Percentiles rank a stretch among this genome's conserved stretches.
These are phyloP conservation scores for Xiphydria camelus DNA, from an alignment of 2,888 invertebrate species.

Conservation along the genomic window DNA sequence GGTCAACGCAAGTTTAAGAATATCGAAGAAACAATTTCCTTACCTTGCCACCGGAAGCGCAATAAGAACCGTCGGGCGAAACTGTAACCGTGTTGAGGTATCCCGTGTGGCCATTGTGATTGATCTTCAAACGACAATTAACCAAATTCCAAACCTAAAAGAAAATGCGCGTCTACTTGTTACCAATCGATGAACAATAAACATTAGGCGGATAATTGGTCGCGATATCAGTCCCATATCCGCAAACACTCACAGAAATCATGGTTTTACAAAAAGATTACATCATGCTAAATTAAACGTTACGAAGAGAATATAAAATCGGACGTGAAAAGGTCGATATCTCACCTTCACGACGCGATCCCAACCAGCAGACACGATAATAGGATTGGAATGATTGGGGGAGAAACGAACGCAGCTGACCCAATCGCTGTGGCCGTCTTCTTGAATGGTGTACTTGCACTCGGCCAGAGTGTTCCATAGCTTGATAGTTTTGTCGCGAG, in stretches of 20 bases:
- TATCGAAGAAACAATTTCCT: no score
- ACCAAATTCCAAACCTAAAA: slow-evolving; percentile 94
- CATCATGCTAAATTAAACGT: slow-evolving; percentile 43
- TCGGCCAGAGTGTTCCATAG: slow-evolving; percentile 99
- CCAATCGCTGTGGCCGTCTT: slow-evolving; percentile 96
- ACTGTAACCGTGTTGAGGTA: slow-evolving; percentile 99
- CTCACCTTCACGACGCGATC: slow-evolving; percentile 92
- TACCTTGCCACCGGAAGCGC: slow-evolving; percentile 97
- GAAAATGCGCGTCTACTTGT: no score
- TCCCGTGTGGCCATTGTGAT: slow-evolving; percentile 95
- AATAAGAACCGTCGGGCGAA: slow-evolving; percentile 98
- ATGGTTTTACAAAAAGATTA: slow-evolving; percentile 34
- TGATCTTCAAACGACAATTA: slow-evolving; percentile 98
- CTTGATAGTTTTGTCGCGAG: slow-evolving; percentile 98
- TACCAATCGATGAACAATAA: neutral
- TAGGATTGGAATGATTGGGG: slow-evolving; percentile 96
- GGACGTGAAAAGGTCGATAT: neutral
- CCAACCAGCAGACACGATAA: slow-evolving; percentile 99
- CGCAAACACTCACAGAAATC: slow-evolving; percentile 52
- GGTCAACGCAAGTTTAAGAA: neutral
- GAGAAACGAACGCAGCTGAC: slow-evolving; percentile 99
- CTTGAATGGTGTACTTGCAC: slow-evolving; percentile 99
- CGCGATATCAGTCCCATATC: slow-evolving; percentile 58
- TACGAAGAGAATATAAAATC: no score
- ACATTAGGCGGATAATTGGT: neutral